A percentile compares a stretch with the other conserved stretches of the same genome.
Conservation (phyloP, 92 coral and sea anemone species). For the Porites lobata region DNA sequence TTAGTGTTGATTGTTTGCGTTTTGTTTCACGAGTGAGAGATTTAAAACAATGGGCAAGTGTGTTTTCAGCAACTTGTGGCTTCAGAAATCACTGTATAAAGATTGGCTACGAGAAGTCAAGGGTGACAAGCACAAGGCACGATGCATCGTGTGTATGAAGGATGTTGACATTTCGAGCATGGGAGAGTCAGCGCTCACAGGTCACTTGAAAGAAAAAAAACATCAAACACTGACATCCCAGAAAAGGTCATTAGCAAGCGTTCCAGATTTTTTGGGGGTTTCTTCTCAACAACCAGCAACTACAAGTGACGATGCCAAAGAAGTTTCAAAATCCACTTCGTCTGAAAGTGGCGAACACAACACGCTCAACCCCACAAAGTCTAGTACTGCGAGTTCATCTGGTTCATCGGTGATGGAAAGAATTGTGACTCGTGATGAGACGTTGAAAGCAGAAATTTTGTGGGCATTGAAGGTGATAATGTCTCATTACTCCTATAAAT, state of each 20-base stretch:
- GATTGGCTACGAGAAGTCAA: neutral
- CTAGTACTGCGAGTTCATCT: too few relatives aligned
- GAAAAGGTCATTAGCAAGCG: constrained; percentile 52
- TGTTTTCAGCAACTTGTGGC: constrained; percentile 66
- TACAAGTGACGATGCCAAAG: too few relatives aligned
- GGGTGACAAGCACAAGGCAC: neutral
- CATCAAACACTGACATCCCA: constrained; percentile 52
- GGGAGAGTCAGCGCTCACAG: constrained; percentile 69
- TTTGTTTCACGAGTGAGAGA: constrained; percentile 36
- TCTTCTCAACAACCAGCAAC: too few relatives aligned
- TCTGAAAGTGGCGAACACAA: too few relatives aligned
- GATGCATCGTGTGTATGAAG: constrained; percentile 61
- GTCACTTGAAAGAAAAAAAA: constrained; percentile 60
- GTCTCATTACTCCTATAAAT: too few relatives aligned
- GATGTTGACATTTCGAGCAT: constrained; percentile 69
- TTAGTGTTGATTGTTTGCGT: constrained; percentile 1
- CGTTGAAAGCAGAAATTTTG: too few relatives aligned
- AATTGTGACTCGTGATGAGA: too few relatives aligned
- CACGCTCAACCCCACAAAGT: too few relatives aligned
- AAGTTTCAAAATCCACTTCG: too few relatives aligned
- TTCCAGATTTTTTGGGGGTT: neutral
- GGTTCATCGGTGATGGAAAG: too few relatives aligned
- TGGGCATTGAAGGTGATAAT: too few relatives aligned
- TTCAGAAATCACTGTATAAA: constrained; percentile 62
- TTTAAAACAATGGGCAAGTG: constrained; percentile 64